Evolutionary conservation across 2,888 invertebrate species (phyloP), one percentile per base, ranked within the genome.

Genomic region (Leptarthrus brevirostris): DNA sequence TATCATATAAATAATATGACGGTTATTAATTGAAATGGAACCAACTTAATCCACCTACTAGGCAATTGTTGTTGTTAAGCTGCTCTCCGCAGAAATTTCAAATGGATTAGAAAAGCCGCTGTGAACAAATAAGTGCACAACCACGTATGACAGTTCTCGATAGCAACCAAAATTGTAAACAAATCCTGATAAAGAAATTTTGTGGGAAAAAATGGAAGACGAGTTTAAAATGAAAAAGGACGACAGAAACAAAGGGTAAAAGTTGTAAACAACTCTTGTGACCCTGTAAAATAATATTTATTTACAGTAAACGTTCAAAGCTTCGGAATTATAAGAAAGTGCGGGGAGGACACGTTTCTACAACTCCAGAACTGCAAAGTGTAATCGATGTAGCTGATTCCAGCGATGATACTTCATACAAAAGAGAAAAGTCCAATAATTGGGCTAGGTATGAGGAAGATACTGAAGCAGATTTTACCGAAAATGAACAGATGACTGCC

Each of bases 361-460:
- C 44, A n/a, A 64, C 52, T 14, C 52, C 78, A 12, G 79, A 79
- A 1, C 77, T 79, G 0, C 81, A 81, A 34, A 80, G 22, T 47
- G 82, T 26, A 53, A 82, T 83, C 3, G 85, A 84, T 79, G 81
- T 84, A 5, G 84, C 83, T 1, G 83, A 83, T 71, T 84, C 84
- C 3, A 83, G 83, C 72, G 84, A 84, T 77, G 82, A 83, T 3
- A 79, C 81, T 2, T 84, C 80, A 34, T 75, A 77, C 4, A 77
- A 77, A 1, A 79, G 80, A 36, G 77, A 76, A n/a, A 79, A 12
- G 14, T 10, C 22, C 6, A 16, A 3, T 3, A 44, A 66, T 10
- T 69, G 69, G 69, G 30, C 69, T 8, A 24, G 64, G 3, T 64
- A 69, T 18, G 69, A 69, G 6, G 69, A 69, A 52, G 47, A 47